Percentiles rank a stretch among this genome's conserved stretches.
Conservation (phyloP, 2,113 vertebrate genomes). For the Zosterops borbonicus region DNA sequence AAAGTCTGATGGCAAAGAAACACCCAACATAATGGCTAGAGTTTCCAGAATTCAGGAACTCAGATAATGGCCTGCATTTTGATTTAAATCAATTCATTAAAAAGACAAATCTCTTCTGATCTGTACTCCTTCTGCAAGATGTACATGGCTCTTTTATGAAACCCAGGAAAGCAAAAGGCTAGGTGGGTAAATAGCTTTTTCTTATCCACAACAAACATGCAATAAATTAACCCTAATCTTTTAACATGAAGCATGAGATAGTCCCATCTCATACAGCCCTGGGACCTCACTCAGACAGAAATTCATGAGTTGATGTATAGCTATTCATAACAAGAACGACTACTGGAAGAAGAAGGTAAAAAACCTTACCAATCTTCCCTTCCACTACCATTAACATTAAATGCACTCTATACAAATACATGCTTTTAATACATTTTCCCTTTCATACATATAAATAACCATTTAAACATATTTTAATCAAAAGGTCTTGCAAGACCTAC, state of each 20-base stretch:
- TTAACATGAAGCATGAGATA: not conserved
- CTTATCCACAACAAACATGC: not conserved
- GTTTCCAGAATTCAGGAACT: slow-evolving; percentile 1
- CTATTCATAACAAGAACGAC: not conserved
- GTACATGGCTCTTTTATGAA: not conserved
- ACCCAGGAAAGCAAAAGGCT: not conserved
- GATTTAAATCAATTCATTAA: slow-evolving; percentile 1
- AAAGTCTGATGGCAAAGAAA: slow-evolving; percentile 28
- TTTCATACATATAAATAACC: not conserved
- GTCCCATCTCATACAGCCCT: not conserved
- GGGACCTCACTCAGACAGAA: not conserved
- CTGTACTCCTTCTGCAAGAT: not conserved
- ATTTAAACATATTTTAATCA: not conserved
- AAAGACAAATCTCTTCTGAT: not conserved
- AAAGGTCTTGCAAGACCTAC: not conserved
- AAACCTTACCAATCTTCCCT: not conserved
- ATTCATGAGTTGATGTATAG: not conserved
- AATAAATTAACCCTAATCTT: not conserved
- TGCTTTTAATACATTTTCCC: not conserved
- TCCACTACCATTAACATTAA: not conserved
- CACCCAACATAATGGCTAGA: not conserved
- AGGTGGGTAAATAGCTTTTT: not conserved
- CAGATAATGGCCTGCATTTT: not conserved
- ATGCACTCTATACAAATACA: not conserved
- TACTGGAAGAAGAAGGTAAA: not conserved